Conservation (phyloP, 2,888 invertebrate species). For the Zhuqinia jingwanae region DNA sequence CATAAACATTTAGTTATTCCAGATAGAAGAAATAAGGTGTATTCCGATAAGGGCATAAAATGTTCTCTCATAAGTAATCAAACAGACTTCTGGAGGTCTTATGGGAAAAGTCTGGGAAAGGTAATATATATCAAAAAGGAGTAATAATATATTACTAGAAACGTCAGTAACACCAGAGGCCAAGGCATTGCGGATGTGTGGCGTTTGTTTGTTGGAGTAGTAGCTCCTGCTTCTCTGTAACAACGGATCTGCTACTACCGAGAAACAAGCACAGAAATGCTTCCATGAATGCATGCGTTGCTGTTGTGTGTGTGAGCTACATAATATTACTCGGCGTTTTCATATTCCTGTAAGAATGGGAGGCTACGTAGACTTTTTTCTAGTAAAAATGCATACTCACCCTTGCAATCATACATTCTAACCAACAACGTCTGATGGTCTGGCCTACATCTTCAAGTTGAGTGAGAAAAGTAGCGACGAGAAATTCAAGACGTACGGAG, state of each 20-base stretch:
- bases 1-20: no score
- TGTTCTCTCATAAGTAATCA: constrained; percentile 23
- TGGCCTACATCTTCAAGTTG: constrained; percentile 38
- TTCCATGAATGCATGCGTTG: constrained; percentile 50
- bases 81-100: constrained; percentile 8
- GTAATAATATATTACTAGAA: constrained; percentile 2
- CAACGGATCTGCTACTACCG: neutral
- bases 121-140: neutral
- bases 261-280: constrained; percentile 4
- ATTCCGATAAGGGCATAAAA: neutral
- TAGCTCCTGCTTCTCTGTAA: neutral
- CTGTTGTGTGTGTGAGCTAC: neutral
- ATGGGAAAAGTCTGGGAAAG: constrained; percentile 54
- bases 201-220: neutral
- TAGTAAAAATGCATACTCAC: constrained; percentile 19
- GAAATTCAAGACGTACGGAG: constrained; percentile 49
- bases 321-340: constrained; percentile 27
- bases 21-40: neutral
- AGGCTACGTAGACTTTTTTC: neutral
- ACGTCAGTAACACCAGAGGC: constrained; percentile 27
- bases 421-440: constrained; percentile 18
- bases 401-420: no score
- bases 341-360: constrained; percentile 42
- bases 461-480: constrained; percentile 11
- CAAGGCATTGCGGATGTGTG: neutral